Evolutionary conservation across 2,888 invertebrate genomes (phyloP).

Genomic region (Heliconius charithonia): DNA sequence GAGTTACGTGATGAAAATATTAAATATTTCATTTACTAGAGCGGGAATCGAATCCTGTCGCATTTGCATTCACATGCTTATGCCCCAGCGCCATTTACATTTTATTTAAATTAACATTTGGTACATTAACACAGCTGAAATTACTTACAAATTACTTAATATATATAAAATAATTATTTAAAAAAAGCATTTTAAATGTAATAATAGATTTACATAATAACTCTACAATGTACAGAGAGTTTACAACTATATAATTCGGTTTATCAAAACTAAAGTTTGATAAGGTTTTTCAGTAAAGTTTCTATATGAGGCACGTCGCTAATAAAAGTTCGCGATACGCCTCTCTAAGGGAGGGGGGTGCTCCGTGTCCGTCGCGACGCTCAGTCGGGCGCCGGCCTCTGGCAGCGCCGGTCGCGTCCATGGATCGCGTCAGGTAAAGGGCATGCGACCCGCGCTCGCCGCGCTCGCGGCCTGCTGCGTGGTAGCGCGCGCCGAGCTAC

Average conservation of each 20-base stretch:
- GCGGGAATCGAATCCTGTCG: no score
- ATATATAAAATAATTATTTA: no score
- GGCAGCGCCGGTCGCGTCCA: slow-evolving; percentile 76
- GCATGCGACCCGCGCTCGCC: slow-evolving; percentile 80
- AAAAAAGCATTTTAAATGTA: no score
- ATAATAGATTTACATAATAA: neutral
- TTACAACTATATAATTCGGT: no score
- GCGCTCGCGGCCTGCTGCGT: slow-evolving; percentile 79
- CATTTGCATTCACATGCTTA: no score
- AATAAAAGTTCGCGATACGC: slow-evolving; percentile 71
- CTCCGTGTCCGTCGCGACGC: slow-evolving; percentile 56
- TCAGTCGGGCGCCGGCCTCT: slow-evolving; percentile 81
- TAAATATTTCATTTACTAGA: no score
- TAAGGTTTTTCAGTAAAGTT: slow-evolving; percentile 68
- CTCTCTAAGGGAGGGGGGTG: slow-evolving; percentile 50
- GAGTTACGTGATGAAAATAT: no score
- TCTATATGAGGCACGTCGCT: slow-evolving; percentile 60
- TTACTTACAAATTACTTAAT: no score
- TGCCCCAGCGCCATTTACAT: no score
- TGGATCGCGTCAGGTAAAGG: slow-evolving; percentile 72
- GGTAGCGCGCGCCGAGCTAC: slow-evolving; percentile 74
- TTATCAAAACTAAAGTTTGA: slow-evolving; percentile 58
- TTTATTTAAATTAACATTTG: no score
- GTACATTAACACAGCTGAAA: no score
- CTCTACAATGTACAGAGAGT: neutral